phyloP scores from a whole-genome alignment of 1,140 invertebrate genomes.

The Phymastichus coffea region DNA sequence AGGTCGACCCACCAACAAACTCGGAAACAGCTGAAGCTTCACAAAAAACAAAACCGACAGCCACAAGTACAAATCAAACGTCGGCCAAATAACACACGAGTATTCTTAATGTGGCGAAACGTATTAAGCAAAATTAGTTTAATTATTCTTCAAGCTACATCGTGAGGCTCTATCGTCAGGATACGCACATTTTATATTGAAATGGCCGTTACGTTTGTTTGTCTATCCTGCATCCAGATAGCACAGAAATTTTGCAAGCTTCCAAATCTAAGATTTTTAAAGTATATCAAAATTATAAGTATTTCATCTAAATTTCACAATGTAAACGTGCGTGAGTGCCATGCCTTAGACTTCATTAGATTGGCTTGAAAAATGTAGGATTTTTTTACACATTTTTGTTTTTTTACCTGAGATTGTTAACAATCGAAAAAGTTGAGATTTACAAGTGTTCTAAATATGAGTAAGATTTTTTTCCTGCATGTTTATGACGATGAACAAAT shows the following conservation, averaged over 20 bases:
- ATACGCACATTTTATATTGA: too few species aligned
- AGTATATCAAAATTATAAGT: constrained; percentile 3
- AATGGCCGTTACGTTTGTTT: too few species aligned
- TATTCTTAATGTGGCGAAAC: constrained; percentile 37
- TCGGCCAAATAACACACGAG: constrained; percentile 53
- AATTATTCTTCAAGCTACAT: constrained; percentile 1
- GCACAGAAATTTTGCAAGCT: too few species aligned
- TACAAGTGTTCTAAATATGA: background rate
- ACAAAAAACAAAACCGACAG: constrained; percentile 47
- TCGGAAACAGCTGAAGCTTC: constrained; percentile 49
- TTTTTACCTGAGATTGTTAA: background rate
- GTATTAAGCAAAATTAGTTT: constrained; percentile 34
- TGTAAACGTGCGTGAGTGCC: too few species aligned
- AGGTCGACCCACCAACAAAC: constrained; percentile 46
- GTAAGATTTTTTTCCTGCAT: constrained; percentile 14
- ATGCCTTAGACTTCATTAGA: too few species aligned
- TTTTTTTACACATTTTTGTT: constrained; percentile 16
- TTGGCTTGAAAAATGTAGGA: constrained; percentile 4
- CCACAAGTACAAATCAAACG: constrained; percentile 42
- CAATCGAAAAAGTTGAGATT: constrained; percentile 5
- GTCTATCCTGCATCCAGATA: too few species aligned
- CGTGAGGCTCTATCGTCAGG: background rate
- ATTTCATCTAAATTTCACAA: too few species aligned
- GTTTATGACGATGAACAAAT: constrained; percentile 6
- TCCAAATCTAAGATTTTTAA: constrained; percentile 6